Evolutionary conservation across 2,888 invertebrate species (phyloP).

Genomic region (Drosophila atripex): DNA sequence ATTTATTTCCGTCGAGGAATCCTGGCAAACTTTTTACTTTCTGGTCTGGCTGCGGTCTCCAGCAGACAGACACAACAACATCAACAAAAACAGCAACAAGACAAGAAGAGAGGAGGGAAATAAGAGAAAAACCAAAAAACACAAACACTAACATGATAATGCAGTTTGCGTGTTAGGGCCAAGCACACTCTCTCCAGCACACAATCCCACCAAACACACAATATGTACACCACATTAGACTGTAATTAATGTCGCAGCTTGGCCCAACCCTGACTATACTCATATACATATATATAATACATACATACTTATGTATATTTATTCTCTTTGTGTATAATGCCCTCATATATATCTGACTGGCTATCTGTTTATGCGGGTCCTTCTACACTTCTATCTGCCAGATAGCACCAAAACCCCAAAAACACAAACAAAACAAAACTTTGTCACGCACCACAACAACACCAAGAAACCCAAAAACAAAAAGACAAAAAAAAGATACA

Average conservation of each 20-base stretch:
- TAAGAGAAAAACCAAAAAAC: constrained; percentile 4
- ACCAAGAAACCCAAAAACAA: constrained; percentile 1
- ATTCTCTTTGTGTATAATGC: not conserved
- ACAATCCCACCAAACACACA: constrained; percentile 1
- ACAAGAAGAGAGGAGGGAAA: too few relatives aligned
- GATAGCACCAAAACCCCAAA: constrained; percentile 17
- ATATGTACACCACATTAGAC: constrained; percentile 50
- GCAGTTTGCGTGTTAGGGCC: constrained; percentile 54
- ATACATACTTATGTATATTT: not conserved
- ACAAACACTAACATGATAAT: constrained; percentile 48
- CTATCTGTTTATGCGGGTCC: constrained; percentile 48
- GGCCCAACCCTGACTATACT: not conserved
- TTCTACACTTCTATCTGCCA: not conserved
- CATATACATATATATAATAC: not conserved
- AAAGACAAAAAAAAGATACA: constrained; percentile 13
- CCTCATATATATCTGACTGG: constrained; percentile 23
- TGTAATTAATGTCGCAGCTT: constrained; percentile 68
- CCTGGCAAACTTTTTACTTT: constrained; percentile 7
- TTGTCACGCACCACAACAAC: constrained; percentile 19
- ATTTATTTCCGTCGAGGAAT: not conserved
- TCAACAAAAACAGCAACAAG: not conserved
- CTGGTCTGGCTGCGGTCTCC: constrained; percentile 15
- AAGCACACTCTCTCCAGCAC: not conserved
- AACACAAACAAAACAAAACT: constrained; percentile 17
- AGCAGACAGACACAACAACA: constrained; percentile 3